Evolutionary conservation across 2,888 invertebrate species (phyloP), one percentile per base, ranked within the genome.

Genomic region (Rutpela maculata): DNA sequence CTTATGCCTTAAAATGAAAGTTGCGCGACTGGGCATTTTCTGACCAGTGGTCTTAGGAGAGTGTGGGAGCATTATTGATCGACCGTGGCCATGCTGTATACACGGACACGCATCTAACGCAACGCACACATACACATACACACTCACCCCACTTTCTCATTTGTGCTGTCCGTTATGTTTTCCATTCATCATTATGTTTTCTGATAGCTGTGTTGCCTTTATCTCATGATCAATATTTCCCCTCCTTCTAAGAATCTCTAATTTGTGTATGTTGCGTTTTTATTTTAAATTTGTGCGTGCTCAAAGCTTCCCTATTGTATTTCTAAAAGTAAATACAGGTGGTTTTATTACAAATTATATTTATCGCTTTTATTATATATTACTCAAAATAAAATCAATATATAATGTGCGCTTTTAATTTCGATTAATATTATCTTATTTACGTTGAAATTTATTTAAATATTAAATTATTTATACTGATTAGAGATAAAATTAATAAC

Each of bases 61-160:
- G 87, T 87, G 88, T 89, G 88, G 89, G 89, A 88, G 89, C 87
- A 87, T 87, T 90, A 89, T 89, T 90, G 89, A 89, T 89, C 89
- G 87, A 85, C 84, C 82, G 85, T 82, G 80, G 83, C 83, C 84
- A 83, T 83, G 84, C 85, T 85, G 85, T 83, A 86, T 85, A 88
- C 85, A 87, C 85, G 85, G 75, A 88, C 88, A 87, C 87, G 86
- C 88, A 86, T 86, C 86, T 85, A 87, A 87, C 86, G 85, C 87
- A 83, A 84, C 83, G 84, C 83, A 85, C 84, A 86, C 81, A 83
- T 84, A 86, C 85, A 84, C 84, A 84, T 80, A 78, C 78, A 65
- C 68, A 76, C 84, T 86, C 84, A 85, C 82, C 84, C 86, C 84
- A 86, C 83, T 85, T 84, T 88, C 87, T 88, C 87, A 88, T 88